Conservation (phyloP, 2,888 invertebrate species). For the Nasonia oneida region DNA sequence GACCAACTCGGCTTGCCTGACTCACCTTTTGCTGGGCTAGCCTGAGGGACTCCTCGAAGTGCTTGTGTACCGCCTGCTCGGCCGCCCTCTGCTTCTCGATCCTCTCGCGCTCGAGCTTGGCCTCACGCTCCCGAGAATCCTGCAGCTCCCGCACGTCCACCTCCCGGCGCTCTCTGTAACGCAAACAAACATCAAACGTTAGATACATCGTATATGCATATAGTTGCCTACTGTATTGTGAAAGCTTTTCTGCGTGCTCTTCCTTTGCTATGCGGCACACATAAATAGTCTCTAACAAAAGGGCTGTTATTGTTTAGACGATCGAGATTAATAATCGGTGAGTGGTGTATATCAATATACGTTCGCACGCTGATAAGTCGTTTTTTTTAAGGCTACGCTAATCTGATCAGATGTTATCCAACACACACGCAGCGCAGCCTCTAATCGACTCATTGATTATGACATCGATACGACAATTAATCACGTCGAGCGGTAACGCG, state of each 20-base stretch:
- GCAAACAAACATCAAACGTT: neutral
- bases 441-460: slow-evolving; percentile 13
- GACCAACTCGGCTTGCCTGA: slow-evolving; percentile 63
- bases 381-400: neutral
- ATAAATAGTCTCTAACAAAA: too few species aligned
- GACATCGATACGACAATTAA: slow-evolving; percentile 28
- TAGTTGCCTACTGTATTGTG: too few species aligned
- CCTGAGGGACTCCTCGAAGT: slow-evolving; percentile 93
- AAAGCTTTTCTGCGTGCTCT: too few species aligned
- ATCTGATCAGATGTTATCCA: slow-evolving; percentile 7
- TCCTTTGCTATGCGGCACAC: too few species aligned
- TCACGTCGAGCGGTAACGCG: neutral
- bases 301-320: too few species aligned
- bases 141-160: slow-evolving; percentile 84
- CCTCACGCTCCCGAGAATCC: slow-evolving; percentile 82
- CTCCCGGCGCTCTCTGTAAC: slow-evolving; percentile 83
- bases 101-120: slow-evolving; percentile 81
- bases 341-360: neutral
- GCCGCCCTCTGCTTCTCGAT: slow-evolving; percentile 82
- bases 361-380: neutral
- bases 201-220: neutral
- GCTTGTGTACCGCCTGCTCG: slow-evolving; percentile 89
- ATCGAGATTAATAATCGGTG: too few species aligned
- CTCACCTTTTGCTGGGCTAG: slow-evolving; percentile 88
- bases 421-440: neutral